phyloP scores from a whole-genome alignment of 2,888 invertebrate genomes.

The Volucella zonaria region DNA sequence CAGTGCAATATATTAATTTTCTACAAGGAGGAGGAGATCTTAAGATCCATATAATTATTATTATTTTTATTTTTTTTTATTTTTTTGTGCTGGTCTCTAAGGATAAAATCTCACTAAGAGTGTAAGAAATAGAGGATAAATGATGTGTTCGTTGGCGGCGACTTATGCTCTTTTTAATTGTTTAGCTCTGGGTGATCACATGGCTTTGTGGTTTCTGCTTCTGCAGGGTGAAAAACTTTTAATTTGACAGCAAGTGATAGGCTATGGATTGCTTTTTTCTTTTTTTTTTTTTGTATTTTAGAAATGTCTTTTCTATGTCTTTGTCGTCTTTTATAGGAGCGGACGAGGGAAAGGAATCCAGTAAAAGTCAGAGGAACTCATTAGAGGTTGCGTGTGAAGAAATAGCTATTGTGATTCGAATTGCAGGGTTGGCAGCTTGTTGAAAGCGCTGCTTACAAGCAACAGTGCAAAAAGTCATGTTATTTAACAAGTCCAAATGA shows the following conservation, averaged over 20 bases:
- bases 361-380: slow-evolving; percentile 47
- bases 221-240: slow-evolving; percentile 46
- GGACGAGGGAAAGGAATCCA: not conserved
- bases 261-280: slow-evolving; percentile 16
- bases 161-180: slow-evolving; percentile 61
- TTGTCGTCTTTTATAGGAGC: slow-evolving; percentile 18
- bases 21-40: slow-evolving; percentile 54
- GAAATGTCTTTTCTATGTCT: not conserved
- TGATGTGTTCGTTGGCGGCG: slow-evolving; percentile 3
- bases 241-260: slow-evolving; percentile 67
- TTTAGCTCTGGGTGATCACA: slow-evolving; percentile 58
- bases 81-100: slow-evolving; percentile 10
- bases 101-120: not conserved
- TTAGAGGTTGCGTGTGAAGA: slow-evolving; percentile 59
- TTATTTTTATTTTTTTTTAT: slow-evolving; percentile 24
- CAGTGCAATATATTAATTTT: slow-evolving; percentile 67
- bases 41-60: slow-evolving; percentile 69
- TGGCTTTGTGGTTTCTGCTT: slow-evolving; percentile 17
- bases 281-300: slow-evolving; percentile 1
- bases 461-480: slow-evolving; percentile 45
- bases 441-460: slow-evolving; percentile 21
- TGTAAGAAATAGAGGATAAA: not conserved
- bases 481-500: slow-evolving; percentile 65
- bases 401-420: slow-evolving; percentile 58
- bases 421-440: slow-evolving; percentile 52